Conservation (phyloP, 2,888 invertebrate genomes). For the Apotomis capreana region DNA sequence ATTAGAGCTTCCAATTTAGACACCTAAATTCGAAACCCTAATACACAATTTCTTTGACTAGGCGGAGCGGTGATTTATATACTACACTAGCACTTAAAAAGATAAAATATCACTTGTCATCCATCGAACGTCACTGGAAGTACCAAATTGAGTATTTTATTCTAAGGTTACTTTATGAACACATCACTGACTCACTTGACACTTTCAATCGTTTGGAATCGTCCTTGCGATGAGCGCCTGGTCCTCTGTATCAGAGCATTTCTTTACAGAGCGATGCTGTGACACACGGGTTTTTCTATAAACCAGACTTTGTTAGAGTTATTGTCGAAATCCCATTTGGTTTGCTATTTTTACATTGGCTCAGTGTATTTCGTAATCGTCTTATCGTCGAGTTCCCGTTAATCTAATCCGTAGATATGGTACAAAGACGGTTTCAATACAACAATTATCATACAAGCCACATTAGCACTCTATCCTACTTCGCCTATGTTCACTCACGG, state of each 20-base stretch:
- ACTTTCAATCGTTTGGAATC: slow-evolving; percentile 15
- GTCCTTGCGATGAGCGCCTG: slow-evolving; percentile 15
- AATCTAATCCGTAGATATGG: too few species aligned
- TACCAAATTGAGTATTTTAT: slow-evolving; percentile 51
- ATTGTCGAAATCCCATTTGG: too few species aligned
- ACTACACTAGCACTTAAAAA: slow-evolving; percentile 43
- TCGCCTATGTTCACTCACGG: too few species aligned
- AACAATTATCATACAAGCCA: too few species aligned
- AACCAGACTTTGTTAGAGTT: too few species aligned
- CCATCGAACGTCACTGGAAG: slow-evolving; percentile 73
- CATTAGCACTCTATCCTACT: too few species aligned
- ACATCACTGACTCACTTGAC: slow-evolving; percentile 64
- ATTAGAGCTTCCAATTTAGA: slow-evolving; percentile 14
- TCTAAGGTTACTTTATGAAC: slow-evolving; percentile 64
- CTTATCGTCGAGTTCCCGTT: too few species aligned
- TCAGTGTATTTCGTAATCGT: too few species aligned
- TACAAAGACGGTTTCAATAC: too few species aligned
- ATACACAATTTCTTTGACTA: slow-evolving; percentile 75
- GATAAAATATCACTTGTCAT: slow-evolving; percentile 77
- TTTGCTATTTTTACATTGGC: too few species aligned
- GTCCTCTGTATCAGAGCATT: neutral
- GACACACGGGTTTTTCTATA: neutral
- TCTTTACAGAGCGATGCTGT: neutral
- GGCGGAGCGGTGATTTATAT: slow-evolving; percentile 67
- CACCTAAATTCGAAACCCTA: slow-evolving; percentile 37